Evolutionary conservation across 2,113 vertebrate genomes (phyloP).

Genomic region (Castor canadensis): DNA sequence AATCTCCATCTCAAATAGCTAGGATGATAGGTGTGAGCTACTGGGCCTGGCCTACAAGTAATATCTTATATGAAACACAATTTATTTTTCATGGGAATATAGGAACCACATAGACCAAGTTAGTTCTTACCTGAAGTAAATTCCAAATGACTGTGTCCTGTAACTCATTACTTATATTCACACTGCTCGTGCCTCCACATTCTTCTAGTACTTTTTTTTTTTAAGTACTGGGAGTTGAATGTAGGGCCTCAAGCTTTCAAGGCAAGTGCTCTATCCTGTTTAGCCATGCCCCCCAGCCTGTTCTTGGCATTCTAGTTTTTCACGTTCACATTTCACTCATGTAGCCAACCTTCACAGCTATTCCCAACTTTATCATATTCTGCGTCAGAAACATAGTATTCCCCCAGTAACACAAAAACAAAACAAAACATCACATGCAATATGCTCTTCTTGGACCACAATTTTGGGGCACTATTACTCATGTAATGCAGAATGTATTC

Average conservation of each 20-base stretch:
- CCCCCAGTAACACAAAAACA: background rate
- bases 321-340: background rate
- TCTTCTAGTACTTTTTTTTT: background rate
- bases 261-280: no score
- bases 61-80: background rate
- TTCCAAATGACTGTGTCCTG: constrained; percentile 7
- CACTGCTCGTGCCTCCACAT: background rate
- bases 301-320: no score
- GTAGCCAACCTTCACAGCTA: background rate
- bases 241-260: no score
- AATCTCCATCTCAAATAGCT: no score
- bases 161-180: background rate
- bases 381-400: background rate
- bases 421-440: no score
- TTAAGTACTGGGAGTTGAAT: no score
- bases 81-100: background rate
- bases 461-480: no score
- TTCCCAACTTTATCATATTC: background rate
- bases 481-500: no score
- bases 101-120: background rate
- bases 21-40: no score
- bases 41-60: no score
- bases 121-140: background rate
- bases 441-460: no score
- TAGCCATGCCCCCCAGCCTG: no score